Evolutionary conservation across 1,140 invertebrate genomes (phyloP), one percentile per base, ranked within the genome.

Genomic region (Drosophila lacteicornis): DNA sequence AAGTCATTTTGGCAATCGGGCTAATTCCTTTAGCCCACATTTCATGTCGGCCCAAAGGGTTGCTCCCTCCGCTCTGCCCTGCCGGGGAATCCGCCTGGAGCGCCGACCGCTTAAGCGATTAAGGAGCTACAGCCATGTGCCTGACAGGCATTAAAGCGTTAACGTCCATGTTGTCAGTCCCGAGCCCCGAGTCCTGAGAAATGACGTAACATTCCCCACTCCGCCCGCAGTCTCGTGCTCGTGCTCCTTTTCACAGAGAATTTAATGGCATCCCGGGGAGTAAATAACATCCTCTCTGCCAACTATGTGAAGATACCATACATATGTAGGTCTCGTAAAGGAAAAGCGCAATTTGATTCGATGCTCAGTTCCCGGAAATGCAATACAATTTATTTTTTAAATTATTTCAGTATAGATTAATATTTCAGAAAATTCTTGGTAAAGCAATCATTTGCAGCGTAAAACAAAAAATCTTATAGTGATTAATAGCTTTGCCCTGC

Each of bases 81-180:
- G 62, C 33, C 25, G 15, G 63, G 46, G 30, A 45, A n/a, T 46
- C 17, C 33, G 22, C 50, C 38, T 30, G 22, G 40, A 43, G 74
- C 49, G 42, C 2, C 62, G 59, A 68, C 55, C 65, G 63, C 63
- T 77, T 77, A 77, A 68, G 30, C 63, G 74, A 68, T 77, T 68
- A 77, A 60, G 74, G 55, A 66, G 49, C 63, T 49, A 38, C 19
- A 55, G 36, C 53, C 53, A 36, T 69, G 74, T 56, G 47, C 59
- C 75, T 77, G 75, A 78, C 74, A 76, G 74, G 61, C 74, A 76
- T 67, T 76, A 58, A 76, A 66, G 46, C 61, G 30, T 75, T 74
- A 75, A 74, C 71, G 50, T 75, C 59, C 69, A 62, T 74, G 71
- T 67, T 77, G 75, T 77, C 74, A 69, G 75, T 53, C 40, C 42